phyloP scores from a whole-genome alignment of 1,140 invertebrate species.

The Uloborus diversus region DNA sequence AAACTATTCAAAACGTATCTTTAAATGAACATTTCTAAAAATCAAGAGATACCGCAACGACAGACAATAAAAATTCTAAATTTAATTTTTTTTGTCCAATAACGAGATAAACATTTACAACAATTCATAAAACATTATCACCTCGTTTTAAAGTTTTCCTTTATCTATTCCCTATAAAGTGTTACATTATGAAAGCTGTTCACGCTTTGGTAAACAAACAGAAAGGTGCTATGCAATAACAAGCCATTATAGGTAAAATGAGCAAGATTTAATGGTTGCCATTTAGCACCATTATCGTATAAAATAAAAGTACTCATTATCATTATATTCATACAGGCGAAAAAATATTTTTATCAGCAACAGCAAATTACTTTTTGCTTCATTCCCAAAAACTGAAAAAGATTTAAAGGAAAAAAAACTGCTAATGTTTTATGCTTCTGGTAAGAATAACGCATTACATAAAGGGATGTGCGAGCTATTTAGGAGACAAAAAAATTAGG shows the following conservation, averaged over 20 bases:
- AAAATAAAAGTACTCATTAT: conserved; percentile 51
- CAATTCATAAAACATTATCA: too few relatives aligned
- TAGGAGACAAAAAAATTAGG: neutral
- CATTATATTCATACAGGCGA: conserved; percentile 2
- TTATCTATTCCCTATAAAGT: neutral
- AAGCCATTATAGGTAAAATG: conserved; percentile 46
- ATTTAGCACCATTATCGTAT: conserved; percentile 35
- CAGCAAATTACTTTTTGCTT: conserved; percentile 45
- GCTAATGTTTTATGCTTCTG: conserved; percentile 44
- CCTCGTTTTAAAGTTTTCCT: neutral
- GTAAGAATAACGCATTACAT: conserved; percentile 28
- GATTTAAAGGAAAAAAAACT: neutral
- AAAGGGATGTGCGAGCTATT: neutral
- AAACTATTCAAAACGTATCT: too few relatives aligned
- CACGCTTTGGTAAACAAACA: conserved; percentile 41
- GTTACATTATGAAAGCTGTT: conserved; percentile 16
- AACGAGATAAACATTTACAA: too few relatives aligned
- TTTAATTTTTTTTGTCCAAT: too few relatives aligned
- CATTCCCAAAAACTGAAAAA: conserved; percentile 10
- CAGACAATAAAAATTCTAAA: too few relatives aligned
- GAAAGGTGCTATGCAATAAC: conserved; percentile 33
- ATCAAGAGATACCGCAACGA: too few relatives aligned
- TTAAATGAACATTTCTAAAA: too few relatives aligned
- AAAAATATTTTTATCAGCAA: conserved; percentile 31
- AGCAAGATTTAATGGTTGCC: conserved; percentile 16